Conservation (phyloP, 2,797 vertebrate species). For the Coccyzus lansbergi region DNA sequence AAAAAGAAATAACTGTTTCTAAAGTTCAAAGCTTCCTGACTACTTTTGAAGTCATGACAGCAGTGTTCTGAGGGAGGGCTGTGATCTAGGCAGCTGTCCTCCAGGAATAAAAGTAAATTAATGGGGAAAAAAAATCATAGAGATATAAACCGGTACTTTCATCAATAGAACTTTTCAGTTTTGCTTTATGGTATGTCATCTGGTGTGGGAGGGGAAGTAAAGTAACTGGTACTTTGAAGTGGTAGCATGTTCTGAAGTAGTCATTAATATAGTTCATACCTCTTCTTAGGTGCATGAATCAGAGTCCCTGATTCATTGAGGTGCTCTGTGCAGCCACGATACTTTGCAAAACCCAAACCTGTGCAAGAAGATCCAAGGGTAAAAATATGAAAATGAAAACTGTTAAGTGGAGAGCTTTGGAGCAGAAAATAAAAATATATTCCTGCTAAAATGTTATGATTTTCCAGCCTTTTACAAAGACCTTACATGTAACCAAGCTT, state of each 20-base stretch:
- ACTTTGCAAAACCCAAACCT: neutral
- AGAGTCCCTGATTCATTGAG: neutral
- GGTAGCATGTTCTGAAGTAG: conserved; percentile 13
- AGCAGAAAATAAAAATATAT: conserved; percentile 33
- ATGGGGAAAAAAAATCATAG: neutral
- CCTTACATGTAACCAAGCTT: neutral
- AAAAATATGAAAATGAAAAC: neutral
- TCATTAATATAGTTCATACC: conserved; percentile 14
- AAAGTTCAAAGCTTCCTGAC: conserved; percentile 64
- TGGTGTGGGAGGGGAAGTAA: conserved; percentile 34
- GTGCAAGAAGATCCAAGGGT: neutral
- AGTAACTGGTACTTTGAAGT: conserved; percentile 51
- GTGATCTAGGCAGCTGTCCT: conserved; percentile 44
- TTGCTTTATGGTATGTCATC: conserved; percentile 48
- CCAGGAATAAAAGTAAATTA: conserved; percentile 63
- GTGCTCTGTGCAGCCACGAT: neutral
- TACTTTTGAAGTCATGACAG: conserved; percentile 67
- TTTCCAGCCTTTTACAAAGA: neutral
- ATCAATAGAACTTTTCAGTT: conserved; percentile 48
- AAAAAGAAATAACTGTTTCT: conserved; percentile 48
- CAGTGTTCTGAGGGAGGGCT: neutral
- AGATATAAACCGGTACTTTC: conserved; percentile 39
- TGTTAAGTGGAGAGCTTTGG: neutral
- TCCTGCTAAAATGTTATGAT: neutral
- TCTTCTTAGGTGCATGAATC: neutral